phyloP scores from a whole-genome alignment of 2,113 vertebrate genomes.

The Equus quagga region DNA sequence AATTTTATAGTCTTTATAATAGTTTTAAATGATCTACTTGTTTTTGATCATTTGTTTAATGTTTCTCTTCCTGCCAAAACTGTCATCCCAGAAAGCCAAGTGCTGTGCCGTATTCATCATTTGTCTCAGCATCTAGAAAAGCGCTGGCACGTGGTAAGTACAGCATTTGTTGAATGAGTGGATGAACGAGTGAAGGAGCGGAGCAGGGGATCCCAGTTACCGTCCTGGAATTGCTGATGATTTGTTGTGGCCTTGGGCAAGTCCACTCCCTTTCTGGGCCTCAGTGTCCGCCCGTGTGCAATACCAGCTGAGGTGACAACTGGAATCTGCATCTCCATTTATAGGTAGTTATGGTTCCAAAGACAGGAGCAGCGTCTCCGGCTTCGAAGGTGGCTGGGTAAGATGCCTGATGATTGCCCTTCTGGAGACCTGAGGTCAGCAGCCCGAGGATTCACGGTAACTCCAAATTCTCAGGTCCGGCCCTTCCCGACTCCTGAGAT shows the following conservation, averaged over 20 bases:
- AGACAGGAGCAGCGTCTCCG: not conserved
- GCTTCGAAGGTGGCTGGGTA: too few relatives aligned
- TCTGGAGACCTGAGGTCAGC: not conserved
- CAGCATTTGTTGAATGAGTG: not conserved
- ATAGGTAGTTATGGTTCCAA: not conserved
- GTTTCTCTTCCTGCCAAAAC: not conserved
- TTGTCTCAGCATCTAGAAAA: not conserved
- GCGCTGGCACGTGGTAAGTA: not conserved
- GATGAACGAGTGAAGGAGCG: too few relatives aligned
- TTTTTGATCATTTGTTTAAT: not conserved
- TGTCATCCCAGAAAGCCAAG: too few relatives aligned
- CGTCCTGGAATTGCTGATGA: not conserved
- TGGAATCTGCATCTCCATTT: not conserved
- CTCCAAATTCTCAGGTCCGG: not conserved
- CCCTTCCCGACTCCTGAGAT: not conserved
- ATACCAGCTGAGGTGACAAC: accelerated
- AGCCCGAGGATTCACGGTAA: not conserved
- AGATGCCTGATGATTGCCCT: accelerated
- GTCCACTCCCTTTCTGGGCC: not conserved
- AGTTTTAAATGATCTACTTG: not conserved
- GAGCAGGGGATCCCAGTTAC: not conserved
- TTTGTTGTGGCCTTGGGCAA: not conserved
- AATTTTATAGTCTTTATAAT: not conserved
- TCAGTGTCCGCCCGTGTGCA: not conserved
- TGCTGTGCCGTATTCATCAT: not conserved